These are phyloP conservation scores for Hyalella azteca DNA, from an alignment of 2,888 invertebrate genomes.

Conservation along the genomic window DNA sequence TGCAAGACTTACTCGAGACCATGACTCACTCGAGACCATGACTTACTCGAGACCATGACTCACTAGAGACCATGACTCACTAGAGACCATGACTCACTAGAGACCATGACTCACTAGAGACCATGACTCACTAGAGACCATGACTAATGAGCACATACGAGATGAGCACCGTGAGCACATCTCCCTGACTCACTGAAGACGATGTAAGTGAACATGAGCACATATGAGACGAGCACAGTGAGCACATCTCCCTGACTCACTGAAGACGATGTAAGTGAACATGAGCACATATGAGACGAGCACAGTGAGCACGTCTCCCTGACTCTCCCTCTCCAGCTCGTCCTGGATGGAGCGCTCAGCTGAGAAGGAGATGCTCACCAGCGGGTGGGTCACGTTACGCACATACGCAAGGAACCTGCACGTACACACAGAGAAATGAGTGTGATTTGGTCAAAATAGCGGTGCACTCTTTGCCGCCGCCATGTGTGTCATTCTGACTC, in stretches of 20 bases:
- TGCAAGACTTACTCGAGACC: too few relatives aligned
- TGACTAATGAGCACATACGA: conserved; percentile 90
- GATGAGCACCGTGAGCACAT: conserved; percentile 80
- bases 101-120: too few relatives aligned
- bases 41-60: too few relatives aligned
- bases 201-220: conserved; percentile 90
- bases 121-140: conserved; percentile 69
- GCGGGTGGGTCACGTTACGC: conserved; percentile 65
- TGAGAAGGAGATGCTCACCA: conserved; percentile 84
- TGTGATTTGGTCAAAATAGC: too few relatives aligned
- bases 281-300: conserved; percentile 87
- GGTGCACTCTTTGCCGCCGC: too few relatives aligned
- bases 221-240: conserved; percentile 86
- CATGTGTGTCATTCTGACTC: too few relatives aligned
- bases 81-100: too few relatives aligned
- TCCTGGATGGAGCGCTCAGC: conserved; percentile 96
- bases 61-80: too few relatives aligned
- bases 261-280: conserved; percentile 85
- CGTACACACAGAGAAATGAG: background rate
- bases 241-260: conserved; percentile 70
- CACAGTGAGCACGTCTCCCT: conserved; percentile 83
- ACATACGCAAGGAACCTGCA: conserved; percentile 75
- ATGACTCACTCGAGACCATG: too few relatives aligned
- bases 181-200: conserved; percentile 74
- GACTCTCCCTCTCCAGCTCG: conserved; percentile 83